Base-by-base conservation (phyloP, 2,888 invertebrate species). In the Vesta saturnalis region DNA sequence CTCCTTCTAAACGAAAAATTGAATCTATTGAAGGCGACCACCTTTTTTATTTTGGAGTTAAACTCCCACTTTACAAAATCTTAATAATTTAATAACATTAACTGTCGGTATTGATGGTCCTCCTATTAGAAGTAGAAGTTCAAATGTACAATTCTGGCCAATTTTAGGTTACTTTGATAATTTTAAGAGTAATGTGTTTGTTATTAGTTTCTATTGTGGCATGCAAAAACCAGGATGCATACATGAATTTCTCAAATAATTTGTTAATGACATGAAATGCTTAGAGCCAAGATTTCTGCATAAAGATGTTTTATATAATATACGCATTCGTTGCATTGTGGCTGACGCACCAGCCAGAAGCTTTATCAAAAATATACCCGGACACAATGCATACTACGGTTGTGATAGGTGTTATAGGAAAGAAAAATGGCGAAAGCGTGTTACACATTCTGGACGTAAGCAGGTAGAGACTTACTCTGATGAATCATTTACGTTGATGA, bases 331-430 rank as follows among this genome's bases (percentile, higher is more conserved):
- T n/a, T 43, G 43, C 14, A 43, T 43, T n/a, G 43, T 43, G 43
- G 43, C 59, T 60, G 68, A 68, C 18, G 68, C 54, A 18, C 68
- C 68, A 47, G 68, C 59, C 8, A 68, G 64, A 55, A 58, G 39
- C 12, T 68, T 54, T 46, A 60, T 64, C 1, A 19, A 14, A 22
- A 18, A 22, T 23, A 64, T 59, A 19, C 63, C 46, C 15, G 64
- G 60, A 19, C 67, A 67, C 47, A 55, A 61, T 14, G 67, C 61
- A 8, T 67, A 67, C 21, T 49, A 15, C 8, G 61, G 61, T 5
- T 67, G 67, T 47, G 22, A 10, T 2, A 67, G 60, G 43, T 67
- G 67, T 49, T 10, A 67, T 58, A 58, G 22, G 6, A 61, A 67
- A 23, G 67, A 62, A 1, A 35, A 10, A 43, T 43, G 43, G 43